These are phyloP conservation scores for Chymomyza caudatula DNA, from an alignment of 2,888 invertebrate genomes.

Conservation along the genomic window DNA sequence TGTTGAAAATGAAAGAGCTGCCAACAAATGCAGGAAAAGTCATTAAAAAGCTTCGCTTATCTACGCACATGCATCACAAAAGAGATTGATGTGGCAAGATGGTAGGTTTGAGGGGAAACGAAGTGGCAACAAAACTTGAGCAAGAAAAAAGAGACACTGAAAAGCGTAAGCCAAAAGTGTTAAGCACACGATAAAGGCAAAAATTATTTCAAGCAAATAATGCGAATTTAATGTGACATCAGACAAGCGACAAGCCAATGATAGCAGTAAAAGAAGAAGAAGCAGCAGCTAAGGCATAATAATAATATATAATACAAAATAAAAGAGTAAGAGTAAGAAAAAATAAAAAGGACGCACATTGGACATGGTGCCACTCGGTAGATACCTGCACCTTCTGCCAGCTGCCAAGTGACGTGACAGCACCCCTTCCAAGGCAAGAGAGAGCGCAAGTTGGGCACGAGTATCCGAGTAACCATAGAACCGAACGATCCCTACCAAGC, in stretches of 20 bases:
- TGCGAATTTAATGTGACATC: slow-evolving; percentile 68
- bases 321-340: neutral
- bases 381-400: neutral
- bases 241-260: slow-evolving; percentile 51
- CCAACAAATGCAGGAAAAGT: slow-evolving; percentile 43
- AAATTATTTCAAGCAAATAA: slow-evolving; percentile 70
- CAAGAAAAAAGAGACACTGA: neutral
- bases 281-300: neutral
- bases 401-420: neutral
- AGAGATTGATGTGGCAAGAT: neutral
- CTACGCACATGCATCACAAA: slow-evolving; percentile 39
- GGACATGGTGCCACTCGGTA: neutral
- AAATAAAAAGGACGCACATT: neutral
- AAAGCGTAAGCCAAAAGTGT: slow-evolving; percentile 20
- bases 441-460: neutral
- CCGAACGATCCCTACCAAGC: slow-evolving; percentile 5
- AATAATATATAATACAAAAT: neutral
- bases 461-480: neutral
- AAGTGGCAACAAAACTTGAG: neutral
- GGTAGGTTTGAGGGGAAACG: too few relatives aligned
- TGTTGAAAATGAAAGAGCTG: slow-evolving; percentile 35
- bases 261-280: slow-evolving; percentile 11
- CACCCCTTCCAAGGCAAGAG: neutral
- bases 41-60: slow-evolving; percentile 40
- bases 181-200: slow-evolving; percentile 50